phyloP scores from a whole-genome alignment of 2,797 vertebrate genomes.

The Chiroxiphia lanceolata region DNA sequence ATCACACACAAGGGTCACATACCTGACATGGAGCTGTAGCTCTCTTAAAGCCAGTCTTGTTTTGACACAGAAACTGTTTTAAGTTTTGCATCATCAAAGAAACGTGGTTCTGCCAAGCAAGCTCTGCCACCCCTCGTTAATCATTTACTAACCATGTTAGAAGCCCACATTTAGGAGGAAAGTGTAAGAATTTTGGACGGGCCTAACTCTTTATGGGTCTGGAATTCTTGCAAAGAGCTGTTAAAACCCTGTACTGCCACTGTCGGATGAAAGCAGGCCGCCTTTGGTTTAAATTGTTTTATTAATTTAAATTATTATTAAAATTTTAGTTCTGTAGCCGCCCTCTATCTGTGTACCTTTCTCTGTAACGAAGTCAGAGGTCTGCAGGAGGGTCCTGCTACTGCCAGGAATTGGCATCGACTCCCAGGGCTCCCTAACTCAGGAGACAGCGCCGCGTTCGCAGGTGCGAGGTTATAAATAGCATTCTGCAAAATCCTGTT shows the following conservation, averaged over 20 bases:
- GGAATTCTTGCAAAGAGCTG: not conserved
- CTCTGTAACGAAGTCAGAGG: not conserved
- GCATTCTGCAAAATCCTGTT: conserved; percentile 58
- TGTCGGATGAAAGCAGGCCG: not conserved
- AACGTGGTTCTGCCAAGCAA: not conserved
- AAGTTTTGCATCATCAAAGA: not conserved
- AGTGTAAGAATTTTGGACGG: not conserved
- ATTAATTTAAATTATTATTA: conserved; percentile 28
- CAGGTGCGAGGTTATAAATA: conserved; percentile 60
- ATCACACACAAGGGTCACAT: not conserved
- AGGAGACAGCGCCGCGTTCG: conserved; percentile 57
- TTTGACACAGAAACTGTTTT: not conserved
- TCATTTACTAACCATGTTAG: not conserved
- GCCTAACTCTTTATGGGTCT: not conserved
- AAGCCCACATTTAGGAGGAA: not conserved
- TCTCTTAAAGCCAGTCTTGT: conserved; percentile 1
- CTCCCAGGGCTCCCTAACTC: conserved; percentile 60
- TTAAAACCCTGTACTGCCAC: not conserved
- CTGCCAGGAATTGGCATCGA: not conserved
- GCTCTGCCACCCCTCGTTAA: not conserved
- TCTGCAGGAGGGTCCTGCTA: conserved; percentile 12
- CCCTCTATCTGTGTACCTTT: not conserved
- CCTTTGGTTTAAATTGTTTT: not conserved
- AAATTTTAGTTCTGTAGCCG: conserved; percentile 1
- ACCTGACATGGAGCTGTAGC: not conserved